Evolutionary conservation across 2,797 vertebrate genomes (phyloP), one percentile per base, ranked within the genome.

Genomic region (Neosalanx taihuensis): DNA sequence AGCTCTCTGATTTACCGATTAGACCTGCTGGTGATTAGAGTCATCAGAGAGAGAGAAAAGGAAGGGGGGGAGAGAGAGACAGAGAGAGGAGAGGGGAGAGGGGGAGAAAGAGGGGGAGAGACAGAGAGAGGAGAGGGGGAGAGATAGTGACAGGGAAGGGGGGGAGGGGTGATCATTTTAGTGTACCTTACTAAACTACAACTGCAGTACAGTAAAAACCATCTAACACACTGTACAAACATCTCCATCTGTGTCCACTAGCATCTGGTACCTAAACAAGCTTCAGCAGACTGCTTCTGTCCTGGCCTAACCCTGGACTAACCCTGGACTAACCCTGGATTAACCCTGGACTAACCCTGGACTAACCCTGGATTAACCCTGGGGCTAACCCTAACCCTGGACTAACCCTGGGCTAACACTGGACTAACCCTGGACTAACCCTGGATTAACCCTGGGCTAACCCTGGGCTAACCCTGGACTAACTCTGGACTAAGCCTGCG

Each of bases 1-100:
- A 84, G 72, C 67, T 77, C 73, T 83, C 78, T 82, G 83, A 56
- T 79, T 79, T 83, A 60, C 75, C 82, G 67, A 84, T 86, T 80
- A 76, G 89, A 89, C 89, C 82, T 86, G 87, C 88, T 91, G 87
- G 87, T 90, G 85, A 78, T 77, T 51, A n/a, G 51, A 53, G 41
- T 46, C 41, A 46, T 46, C 41, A 41, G 41, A 46, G 41, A 46
- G 41, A 86, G 70, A 82, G 85, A 77, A 49, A 77, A 49, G 70
- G 53, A 64, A 41, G 29, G 20, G 66, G 51, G 9, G 30, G 7
- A 9, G 51, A 56, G 18, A 56, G 7, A 6, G 37, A 73, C 51
- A 62, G 70, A 37, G 35, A 37, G 41, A 46, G 41, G 3, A 3
- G 12, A 6, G 41, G 41, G 13, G 41, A 67, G 57, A 33, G 35